phyloP scores from a whole-genome alignment of 2,797 vertebrate species.

The Rhynchotus rufescens region DNA sequence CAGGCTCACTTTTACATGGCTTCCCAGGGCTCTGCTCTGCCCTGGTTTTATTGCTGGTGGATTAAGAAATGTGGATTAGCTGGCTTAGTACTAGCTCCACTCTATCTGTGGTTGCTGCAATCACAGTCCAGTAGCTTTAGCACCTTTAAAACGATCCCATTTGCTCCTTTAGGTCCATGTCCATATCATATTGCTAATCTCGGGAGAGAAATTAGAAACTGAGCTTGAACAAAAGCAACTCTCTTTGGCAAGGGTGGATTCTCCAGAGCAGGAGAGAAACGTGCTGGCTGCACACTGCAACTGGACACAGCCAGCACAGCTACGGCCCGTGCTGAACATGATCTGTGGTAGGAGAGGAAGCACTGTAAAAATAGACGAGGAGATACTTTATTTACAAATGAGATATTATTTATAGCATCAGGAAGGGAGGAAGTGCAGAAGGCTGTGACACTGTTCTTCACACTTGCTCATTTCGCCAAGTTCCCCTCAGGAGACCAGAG shows the following conservation, averaged over 20 bases:
- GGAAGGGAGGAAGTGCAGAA: conserved; percentile 36
- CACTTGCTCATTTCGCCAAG: conserved; percentile 56
- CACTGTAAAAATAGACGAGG: conserved; percentile 1
- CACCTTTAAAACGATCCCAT: not conserved
- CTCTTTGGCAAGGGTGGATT: not conserved
- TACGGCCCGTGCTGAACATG: not conserved
- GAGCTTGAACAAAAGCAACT: not conserved
- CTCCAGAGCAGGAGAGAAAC: not conserved
- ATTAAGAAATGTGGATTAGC: not conserved
- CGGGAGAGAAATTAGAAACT: not conserved
- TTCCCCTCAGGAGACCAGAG: conserved; percentile 23
- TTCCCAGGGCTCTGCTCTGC: not conserved
- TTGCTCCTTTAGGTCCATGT: not conserved
- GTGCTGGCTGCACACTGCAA: not conserved
- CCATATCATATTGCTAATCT: not conserved
- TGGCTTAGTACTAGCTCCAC: not conserved
- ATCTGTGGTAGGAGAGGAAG: not conserved
- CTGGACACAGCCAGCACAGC: conserved; percentile 5
- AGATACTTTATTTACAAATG: conserved; percentile 42
- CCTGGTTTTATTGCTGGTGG: not conserved
- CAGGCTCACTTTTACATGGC: fast-evolving
- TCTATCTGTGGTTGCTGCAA: not conserved
- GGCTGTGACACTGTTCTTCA: conserved; percentile 28
- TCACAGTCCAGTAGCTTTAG: not conserved
- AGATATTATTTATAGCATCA: conserved; percentile 26